phyloP scores from a whole-genome alignment of 2,797 vertebrate species.

The Salarias fasciatus region DNA sequence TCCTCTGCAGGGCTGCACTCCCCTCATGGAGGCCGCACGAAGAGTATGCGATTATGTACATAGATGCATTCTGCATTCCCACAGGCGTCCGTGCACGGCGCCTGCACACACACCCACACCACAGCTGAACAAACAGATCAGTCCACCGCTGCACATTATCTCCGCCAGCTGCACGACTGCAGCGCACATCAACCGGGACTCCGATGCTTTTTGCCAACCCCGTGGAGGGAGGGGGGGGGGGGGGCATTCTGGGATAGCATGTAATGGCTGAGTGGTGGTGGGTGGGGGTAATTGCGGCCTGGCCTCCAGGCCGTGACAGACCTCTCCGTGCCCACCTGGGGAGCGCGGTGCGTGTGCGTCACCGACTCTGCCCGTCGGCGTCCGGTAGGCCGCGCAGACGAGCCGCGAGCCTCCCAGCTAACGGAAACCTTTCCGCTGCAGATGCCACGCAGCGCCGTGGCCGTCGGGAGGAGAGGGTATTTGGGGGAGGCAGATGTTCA shows the following conservation, averaged over 20 bases:
- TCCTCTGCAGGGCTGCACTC: background rate
- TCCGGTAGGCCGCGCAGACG: constrained; percentile 33
- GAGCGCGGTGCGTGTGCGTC: constrained; percentile 41
- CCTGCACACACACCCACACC: constrained; percentile 45
- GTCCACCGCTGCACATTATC: constrained; percentile 38
- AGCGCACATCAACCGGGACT: constrained; percentile 29
- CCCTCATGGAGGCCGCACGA: background rate
- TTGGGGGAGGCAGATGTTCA: constrained; percentile 29
- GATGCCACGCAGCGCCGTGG: constrained; percentile 50
- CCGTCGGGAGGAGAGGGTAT: constrained; percentile 18
- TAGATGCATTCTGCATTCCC: constrained; percentile 41
- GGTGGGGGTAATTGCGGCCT: constrained; percentile 56
- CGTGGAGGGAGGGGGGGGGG: constrained; percentile 37
- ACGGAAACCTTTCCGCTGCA: constrained; percentile 66
- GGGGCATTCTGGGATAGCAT: constrained; percentile 27
- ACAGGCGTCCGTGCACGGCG: constrained; percentile 20
- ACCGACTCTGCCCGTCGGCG: constrained; percentile 46
- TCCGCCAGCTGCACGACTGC: constrained; percentile 45
- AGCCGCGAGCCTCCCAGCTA: constrained; percentile 51
- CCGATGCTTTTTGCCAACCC: constrained; percentile 35
- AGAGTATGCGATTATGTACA: constrained; percentile 27
- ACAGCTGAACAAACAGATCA: constrained; percentile 65
- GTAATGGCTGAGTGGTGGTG: constrained; percentile 42
- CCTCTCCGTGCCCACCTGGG: constrained; percentile 53
- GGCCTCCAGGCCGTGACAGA: constrained; percentile 47